A percentile compares a stretch with the other conserved stretches of the same genome.
Conservation (phyloP, 2,797 vertebrate species). For the Enteromius viviparus region DNA sequence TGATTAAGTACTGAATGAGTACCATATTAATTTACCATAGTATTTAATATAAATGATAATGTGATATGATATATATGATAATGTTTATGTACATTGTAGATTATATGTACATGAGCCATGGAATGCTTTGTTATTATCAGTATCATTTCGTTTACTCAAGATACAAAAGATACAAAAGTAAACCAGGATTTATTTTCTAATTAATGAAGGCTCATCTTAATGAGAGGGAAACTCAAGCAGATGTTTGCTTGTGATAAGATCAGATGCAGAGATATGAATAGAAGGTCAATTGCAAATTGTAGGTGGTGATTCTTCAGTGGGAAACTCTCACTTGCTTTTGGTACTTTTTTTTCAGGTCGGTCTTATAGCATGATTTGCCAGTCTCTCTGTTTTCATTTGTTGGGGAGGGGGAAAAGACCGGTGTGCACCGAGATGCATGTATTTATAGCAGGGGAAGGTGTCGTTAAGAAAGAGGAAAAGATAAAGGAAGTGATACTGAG, state of each 20-base stretch:
- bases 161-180: not conserved
- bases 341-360: conserved; percentile 23
- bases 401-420: conserved; percentile 43
- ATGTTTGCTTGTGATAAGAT: conserved; percentile 9
- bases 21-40: not conserved
- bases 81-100: not conserved
- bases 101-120: no score
- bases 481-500: not conserved
- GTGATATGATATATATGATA: no score
- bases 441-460: conserved; percentile 3
- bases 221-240: conserved; percentile 18
- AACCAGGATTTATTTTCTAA: not conserved
- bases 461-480: not conserved
- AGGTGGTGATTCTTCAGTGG: conserved; percentile 31
- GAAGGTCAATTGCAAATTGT: conserved; percentile 18
- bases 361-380: not conserved
- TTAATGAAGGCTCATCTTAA: conserved; percentile 5
- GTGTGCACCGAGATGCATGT: not conserved
- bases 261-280: conserved; percentile 7
- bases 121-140: not conserved
- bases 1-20: not conserved
- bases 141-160: not conserved
- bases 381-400: conserved; percentile 53
- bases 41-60: not conserved
- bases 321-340: conserved; percentile 35